Conservation (phyloP, 2,797 vertebrate genomes). For the Sternotherus odoratus region DNA sequence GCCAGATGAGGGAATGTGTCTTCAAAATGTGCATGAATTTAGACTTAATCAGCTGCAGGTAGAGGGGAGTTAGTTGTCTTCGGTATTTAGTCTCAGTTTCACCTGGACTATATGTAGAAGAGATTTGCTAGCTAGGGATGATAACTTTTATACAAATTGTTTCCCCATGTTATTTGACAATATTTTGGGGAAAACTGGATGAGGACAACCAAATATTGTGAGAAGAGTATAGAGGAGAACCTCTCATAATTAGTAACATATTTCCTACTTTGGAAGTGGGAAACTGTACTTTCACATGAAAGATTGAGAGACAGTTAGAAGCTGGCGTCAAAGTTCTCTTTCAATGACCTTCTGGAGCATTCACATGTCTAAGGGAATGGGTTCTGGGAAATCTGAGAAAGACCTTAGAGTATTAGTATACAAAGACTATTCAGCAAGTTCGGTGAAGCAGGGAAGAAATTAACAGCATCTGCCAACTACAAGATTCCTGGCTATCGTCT, state of each 20-base stretch:
- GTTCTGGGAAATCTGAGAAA: neutral
- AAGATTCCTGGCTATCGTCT: neutral
- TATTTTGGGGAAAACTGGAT: neutral
- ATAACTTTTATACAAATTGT: neutral
- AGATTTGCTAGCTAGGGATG: neutral
- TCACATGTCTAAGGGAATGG: neutral
- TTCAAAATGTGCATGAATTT: neutral
- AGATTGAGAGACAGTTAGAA: neutral
- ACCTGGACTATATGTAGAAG: neutral
- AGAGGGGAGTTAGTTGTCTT: neutral
- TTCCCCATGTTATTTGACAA: neutral
- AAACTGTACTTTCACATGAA: neutral
- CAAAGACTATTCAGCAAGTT: neutral
- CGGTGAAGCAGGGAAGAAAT: neutral
- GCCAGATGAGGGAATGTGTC: neutral
- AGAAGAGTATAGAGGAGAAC: neutral
- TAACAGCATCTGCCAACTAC: fast-evolving
- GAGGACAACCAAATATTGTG: neutral
- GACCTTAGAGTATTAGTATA: fast-evolving
- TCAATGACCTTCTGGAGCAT: neutral
- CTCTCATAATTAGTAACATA: neutral
- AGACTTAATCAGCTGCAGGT: neutral
- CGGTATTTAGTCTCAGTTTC: no score
- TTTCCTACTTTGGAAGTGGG: neutral
- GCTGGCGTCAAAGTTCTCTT: neutral